Evolutionary conservation across 2,888 invertebrate species (phyloP).

Genomic region (Eristalinus aeneus): DNA sequence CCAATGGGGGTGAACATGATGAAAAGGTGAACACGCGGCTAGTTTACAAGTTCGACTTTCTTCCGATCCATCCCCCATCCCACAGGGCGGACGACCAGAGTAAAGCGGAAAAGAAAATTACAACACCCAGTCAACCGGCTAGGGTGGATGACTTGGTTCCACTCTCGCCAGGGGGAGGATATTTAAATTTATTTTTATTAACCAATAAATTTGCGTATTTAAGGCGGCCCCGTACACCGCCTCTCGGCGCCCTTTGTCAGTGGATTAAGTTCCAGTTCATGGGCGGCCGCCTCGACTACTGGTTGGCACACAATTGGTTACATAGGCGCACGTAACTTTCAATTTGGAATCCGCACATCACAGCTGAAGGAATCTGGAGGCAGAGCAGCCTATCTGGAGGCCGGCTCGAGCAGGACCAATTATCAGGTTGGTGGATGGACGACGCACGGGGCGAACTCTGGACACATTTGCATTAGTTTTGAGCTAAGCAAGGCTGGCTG

Average conservation of each 20-base stretch:
- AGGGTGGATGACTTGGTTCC: not conserved
- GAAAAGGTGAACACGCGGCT: slow-evolving; percentile 57
- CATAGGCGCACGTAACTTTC: slow-evolving; percentile 66
- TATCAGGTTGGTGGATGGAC: slow-evolving; percentile 17
- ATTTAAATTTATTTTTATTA: slow-evolving; percentile 77
- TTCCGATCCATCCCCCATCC: not conserved
- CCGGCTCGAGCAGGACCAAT: slow-evolving; percentile 54
- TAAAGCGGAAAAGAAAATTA: slow-evolving; percentile 45
- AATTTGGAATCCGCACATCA: slow-evolving; percentile 70
- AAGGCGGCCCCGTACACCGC: slow-evolving; percentile 73
- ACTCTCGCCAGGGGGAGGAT: slow-evolving; percentile 38
- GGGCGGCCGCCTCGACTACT: slow-evolving; percentile 6
- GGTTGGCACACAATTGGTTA: slow-evolving; percentile 61
- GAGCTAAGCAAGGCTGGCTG: slow-evolving; percentile 48
- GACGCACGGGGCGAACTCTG: not conserved
- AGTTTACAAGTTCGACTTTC: slow-evolving; percentile 48
- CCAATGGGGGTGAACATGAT: slow-evolving; percentile 23
- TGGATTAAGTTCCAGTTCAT: slow-evolving; percentile 65
- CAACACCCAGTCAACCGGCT: not conserved
- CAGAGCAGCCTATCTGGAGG: not conserved
- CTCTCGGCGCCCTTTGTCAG: slow-evolving; percentile 21
- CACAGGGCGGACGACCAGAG: slow-evolving; percentile 18
- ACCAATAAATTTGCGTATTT: slow-evolving; percentile 78
- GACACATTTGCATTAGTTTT: slow-evolving; percentile 55
- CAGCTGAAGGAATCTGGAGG: slow-evolving; percentile 27